Percentiles rank a stretch among this genome's conserved stretches.
These are phyloP conservation scores for Hormaphis cornu DNA, from an alignment of 1,140 invertebrate species.

Conservation along the genomic window DNA sequence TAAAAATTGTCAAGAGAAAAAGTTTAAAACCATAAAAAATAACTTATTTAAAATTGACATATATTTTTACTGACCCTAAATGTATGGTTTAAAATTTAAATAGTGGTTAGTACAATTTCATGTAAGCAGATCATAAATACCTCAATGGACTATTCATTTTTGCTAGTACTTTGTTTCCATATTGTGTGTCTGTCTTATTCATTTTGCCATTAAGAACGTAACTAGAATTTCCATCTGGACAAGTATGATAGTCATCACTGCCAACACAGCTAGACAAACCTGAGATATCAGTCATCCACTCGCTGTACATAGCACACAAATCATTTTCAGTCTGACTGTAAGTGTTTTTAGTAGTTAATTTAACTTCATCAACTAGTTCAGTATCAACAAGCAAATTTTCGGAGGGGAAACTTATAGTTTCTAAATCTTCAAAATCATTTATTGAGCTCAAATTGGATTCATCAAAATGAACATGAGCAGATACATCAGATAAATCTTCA, in stretches of 20 bases:
- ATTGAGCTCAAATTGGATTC: background rate
- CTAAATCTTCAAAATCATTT: background rate
- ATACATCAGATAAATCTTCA: background rate
- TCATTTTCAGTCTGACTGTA: background rate
- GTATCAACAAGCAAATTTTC: background rate
- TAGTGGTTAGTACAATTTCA: too few relatives aligned
- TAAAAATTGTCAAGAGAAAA: too few relatives aligned
- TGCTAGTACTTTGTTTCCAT: background rate
- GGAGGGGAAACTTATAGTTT: background rate
- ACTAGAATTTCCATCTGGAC: background rate
- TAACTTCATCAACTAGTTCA: background rate
- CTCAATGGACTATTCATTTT: background rate
- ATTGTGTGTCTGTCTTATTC: background rate
- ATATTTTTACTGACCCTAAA: too few relatives aligned
- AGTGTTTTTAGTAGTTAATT: background rate
- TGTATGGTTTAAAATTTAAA: too few relatives aligned
- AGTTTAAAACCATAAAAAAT: too few relatives aligned
- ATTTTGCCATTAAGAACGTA: background rate
- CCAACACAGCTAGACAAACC: background rate
- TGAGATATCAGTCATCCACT: conserved; percentile 17
- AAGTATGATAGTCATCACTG: background rate
- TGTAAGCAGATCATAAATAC: too few relatives aligned
- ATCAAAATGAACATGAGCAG: background rate
- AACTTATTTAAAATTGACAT: too few relatives aligned
- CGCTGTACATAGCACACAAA: background rate